Percentiles rank a stretch among this genome's conserved stretches.
Evolutionary conservation across 1,140 invertebrate species (phyloP).

Genomic region (Dendroctonus ponderosae): DNA sequence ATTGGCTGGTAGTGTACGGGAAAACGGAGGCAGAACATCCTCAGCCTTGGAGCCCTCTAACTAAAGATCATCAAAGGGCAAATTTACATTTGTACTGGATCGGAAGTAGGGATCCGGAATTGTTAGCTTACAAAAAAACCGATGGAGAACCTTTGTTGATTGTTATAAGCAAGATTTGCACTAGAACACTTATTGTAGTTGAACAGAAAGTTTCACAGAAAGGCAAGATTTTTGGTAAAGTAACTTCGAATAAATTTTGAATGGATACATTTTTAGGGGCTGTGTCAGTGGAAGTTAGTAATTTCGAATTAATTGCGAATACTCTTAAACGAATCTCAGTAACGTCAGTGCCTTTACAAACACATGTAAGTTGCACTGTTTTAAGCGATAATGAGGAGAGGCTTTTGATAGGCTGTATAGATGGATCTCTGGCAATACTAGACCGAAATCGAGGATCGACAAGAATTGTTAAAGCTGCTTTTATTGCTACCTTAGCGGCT

Average conservation of each 20-base stretch:
- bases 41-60: conserved; percentile 78
- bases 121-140: conserved; percentile 55
- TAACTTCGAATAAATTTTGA: neutral
- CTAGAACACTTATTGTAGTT: conserved; percentile 69
- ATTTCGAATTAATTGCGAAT: conserved; percentile 67
- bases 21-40: conserved; percentile 75
- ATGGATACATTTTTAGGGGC: conserved; percentile 56
- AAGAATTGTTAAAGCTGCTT: conserved; percentile 61
- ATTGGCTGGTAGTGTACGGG: conserved; percentile 67
- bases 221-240: conserved; percentile 40
- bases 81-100: conserved; percentile 71
- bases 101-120: conserved; percentile 43
- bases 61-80: conserved; percentile 75
- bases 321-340: conserved; percentile 67
- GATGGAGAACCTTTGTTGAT: conserved; percentile 71
- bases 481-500: conserved; percentile 68
- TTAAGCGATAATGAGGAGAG: conserved; percentile 72
- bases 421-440: conserved; percentile 73
- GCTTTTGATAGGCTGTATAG: conserved; percentile 71
- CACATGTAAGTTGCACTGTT: conserved; percentile 64
- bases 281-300: conserved; percentile 71
- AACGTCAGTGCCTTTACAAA: conserved; percentile 69
- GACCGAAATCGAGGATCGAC: conserved; percentile 64
- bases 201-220: conserved; percentile 75
- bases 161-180: conserved; percentile 63